These are phyloP conservation scores for Chionis minor DNA, from an alignment of 2,113 vertebrate genomes.

Conservation along the genomic window DNA sequence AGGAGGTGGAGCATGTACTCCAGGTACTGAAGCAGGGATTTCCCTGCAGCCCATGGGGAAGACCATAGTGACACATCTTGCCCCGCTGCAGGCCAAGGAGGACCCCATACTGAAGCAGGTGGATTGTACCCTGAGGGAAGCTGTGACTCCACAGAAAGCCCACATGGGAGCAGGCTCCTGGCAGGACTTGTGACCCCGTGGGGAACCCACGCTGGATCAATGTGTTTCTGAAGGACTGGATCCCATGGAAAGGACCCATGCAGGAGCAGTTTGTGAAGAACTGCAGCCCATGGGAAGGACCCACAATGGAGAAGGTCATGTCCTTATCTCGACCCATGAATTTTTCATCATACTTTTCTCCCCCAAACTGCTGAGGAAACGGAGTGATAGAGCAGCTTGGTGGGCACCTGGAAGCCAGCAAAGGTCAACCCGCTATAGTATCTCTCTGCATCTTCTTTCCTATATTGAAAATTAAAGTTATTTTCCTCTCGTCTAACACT, in stretches of 20 bases:
- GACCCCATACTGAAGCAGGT: accelerated
- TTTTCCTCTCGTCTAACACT: not conserved
- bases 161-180: not conserved
- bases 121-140: not conserved
- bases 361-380: no score
- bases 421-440: no score
- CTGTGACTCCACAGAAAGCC: not conserved
- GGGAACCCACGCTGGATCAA: not conserved
- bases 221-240: not conserved
- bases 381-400: no score
- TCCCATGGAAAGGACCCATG: not conserved
- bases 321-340: not conserved
- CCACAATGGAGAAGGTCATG: no score
- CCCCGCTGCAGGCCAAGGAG: not conserved
- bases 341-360: no score
- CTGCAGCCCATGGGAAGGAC: no score
- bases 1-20: not conserved
- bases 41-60: not conserved
- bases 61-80: not conserved
- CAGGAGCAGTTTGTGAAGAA: not conserved
- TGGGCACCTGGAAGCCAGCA: no score
- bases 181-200: not conserved
- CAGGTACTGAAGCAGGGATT: not conserved
- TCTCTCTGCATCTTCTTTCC: not conserved
- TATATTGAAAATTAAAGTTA: not conserved